Evolutionary conservation across 2,113 vertebrate species (phyloP).

Genomic region (Amia ocellicauda): DNA sequence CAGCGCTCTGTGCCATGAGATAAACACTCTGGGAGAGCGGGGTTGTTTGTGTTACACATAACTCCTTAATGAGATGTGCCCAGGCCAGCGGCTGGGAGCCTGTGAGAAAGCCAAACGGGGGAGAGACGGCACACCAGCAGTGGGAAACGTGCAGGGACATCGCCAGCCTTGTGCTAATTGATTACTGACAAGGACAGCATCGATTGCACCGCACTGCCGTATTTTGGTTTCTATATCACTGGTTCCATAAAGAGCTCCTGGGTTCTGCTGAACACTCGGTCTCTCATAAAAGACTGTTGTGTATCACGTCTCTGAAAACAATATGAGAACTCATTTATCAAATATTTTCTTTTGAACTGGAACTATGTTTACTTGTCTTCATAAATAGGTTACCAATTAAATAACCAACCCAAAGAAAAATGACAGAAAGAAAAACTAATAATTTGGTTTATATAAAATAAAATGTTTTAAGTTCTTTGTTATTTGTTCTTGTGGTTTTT

Average conservation of each 20-base stretch:
- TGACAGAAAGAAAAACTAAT: no score
- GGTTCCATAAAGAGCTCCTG: conserved; percentile 2
- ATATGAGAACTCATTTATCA: no score
- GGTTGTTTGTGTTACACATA: conserved; percentile 63
- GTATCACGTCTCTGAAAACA: no score
- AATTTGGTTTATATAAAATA: no score
- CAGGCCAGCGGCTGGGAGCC: conserved; percentile 30
- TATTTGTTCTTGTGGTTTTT: no score
- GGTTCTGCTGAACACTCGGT: conserved; percentile 21
- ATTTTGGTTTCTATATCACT: conserved; percentile 2
- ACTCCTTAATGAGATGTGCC: conserved; percentile 51
- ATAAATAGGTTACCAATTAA: no score
- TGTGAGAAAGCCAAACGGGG: conserved; percentile 38
- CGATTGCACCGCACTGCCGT: conserved; percentile 11
- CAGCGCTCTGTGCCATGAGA: conserved; percentile 63
- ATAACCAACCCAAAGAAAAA: no score
- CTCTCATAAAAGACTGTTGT: no score
- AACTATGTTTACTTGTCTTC: no score
- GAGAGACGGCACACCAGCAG: conserved; percentile 4
- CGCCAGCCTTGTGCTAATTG: conserved; percentile 25
- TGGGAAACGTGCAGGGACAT: conserved; percentile 28
- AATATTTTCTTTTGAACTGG: no score
- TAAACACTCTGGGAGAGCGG: conserved; percentile 61
- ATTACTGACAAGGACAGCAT: conserved; percentile 24
- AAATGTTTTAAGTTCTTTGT: no score